phyloP scores from a whole-genome alignment of 2,113 vertebrate genomes.

The Clupea harengus region DNA sequence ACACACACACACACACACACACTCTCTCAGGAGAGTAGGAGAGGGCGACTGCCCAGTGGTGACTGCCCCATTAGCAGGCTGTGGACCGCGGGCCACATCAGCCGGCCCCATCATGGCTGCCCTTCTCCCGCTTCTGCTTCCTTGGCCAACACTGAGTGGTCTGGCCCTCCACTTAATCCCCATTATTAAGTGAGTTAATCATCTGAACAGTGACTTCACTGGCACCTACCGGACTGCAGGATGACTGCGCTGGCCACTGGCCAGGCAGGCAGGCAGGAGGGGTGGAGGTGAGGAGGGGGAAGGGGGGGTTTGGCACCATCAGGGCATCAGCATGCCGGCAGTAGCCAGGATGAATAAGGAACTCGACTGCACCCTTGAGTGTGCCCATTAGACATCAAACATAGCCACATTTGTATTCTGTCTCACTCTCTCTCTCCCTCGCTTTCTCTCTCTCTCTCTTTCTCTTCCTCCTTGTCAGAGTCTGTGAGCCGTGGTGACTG shows the following conservation, averaged over 20 bases:
- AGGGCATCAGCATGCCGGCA: not conserved
- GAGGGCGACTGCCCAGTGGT: not conserved
- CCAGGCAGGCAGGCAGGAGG: not conserved
- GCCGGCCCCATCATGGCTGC: not conserved
- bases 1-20: not conserved
- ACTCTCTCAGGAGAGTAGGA: not conserved
- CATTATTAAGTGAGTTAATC: constrained; percentile 42
- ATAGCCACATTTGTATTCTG: not conserved
- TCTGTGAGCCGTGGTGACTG: not conserved
- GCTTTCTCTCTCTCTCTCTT: not conserved
- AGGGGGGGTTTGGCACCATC: not conserved
- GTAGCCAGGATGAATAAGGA: not conserved
- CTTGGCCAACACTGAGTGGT: not conserved
- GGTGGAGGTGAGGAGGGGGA: not conserved
- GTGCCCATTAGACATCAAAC: not conserved
- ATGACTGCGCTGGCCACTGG: constrained; percentile 20
- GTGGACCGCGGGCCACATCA: not conserved
- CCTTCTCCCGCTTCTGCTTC: not conserved
- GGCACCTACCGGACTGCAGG: constrained; percentile 27
- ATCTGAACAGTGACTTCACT: constrained; percentile 28
- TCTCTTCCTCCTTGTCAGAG: not conserved
- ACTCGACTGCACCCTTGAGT: not conserved
- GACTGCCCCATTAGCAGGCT: not conserved
- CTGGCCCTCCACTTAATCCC: constrained; percentile 24
- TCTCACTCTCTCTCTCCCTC: not conserved